A percentile compares a stretch with the other conserved stretches of the same genome.
Conservation (phyloP, 2,888 invertebrate species). For the Ceratothoa steindachneri region DNA sequence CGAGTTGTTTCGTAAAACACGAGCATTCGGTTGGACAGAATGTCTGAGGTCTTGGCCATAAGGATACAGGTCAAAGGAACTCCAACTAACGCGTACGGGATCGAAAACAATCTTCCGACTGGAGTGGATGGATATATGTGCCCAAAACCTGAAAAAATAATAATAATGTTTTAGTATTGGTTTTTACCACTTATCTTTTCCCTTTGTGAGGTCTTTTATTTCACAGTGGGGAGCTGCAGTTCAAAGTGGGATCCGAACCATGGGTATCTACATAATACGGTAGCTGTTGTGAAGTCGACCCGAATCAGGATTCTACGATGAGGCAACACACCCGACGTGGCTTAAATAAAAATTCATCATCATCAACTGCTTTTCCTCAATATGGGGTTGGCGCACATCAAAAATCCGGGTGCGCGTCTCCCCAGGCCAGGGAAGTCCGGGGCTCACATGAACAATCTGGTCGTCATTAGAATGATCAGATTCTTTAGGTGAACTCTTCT, state of each 20-base stretch:
- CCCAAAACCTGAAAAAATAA: constrained; percentile 29
- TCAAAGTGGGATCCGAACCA: no score
- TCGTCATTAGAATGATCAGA: no score
- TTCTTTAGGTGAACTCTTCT: no score
- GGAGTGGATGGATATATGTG: constrained; percentile 30
- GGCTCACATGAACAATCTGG: no score
- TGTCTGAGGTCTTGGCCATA: constrained; percentile 37
- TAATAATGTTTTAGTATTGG: not conserved
- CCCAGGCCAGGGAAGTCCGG: no score
- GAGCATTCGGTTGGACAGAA: constrained; percentile 34
- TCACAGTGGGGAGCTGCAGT: no score
- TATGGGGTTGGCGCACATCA: no score
- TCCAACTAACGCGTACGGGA: constrained; percentile 37
- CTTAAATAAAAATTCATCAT: no score
- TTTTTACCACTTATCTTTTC: no score
- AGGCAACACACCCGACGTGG: not conserved
- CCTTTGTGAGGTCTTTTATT: no score
- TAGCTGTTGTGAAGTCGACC: not conserved
- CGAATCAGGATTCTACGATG: not conserved
- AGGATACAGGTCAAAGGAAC: constrained; percentile 44
- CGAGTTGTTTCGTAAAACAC: constrained; percentile 25
- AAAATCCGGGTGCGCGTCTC: no score
- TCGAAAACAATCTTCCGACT: constrained; percentile 26
- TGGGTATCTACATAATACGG: not conserved
- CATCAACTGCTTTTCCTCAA: no score